A percentile compares a stretch with the other conserved stretches of the same genome.
Evolutionary conservation across 2,797 vertebrate genomes (phyloP).

Genomic region (Sebastes nivosus): DNA sequence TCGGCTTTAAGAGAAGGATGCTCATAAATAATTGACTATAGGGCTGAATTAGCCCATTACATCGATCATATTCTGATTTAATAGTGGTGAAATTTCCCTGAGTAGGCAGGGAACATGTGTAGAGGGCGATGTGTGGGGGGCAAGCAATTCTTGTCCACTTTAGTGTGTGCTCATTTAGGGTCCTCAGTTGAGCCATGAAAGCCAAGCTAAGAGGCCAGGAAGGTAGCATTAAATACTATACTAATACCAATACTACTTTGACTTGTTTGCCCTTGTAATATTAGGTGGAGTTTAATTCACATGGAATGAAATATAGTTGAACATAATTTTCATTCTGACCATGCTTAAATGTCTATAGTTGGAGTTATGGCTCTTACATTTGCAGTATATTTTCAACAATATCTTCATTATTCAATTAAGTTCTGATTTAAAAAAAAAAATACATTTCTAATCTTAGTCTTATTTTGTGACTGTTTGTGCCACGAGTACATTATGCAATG

Average conservation of each 20-base stretch:
- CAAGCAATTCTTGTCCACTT: not conserved
- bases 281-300: not conserved
- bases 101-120: not conserved
- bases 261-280: not conserved
- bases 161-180: slow-evolving; percentile 2
- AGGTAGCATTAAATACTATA: not conserved
- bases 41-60: slow-evolving; percentile 41
- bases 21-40: slow-evolving; percentile 50
- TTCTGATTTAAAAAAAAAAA: not conserved
- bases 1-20: slow-evolving; percentile 20
- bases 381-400: not conserved
- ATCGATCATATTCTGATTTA: slow-evolving; percentile 47
- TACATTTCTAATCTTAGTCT: not conserved
- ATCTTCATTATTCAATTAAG: not conserved
- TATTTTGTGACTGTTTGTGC: not conserved
- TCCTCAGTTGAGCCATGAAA: slow-evolving; percentile 14
- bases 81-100: not conserved
- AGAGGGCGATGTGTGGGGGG: not conserved
- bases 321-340: not conserved
- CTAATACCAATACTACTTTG: not conserved
- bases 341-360: not conserved
- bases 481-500: not conserved
- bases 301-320: not conserved
- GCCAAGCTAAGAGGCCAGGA: not conserved
- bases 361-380: not conserved